Evolutionary conservation across 2,888 invertebrate species (phyloP), one percentile per base, ranked within the genome.

Genomic region (Amphipyra tragopoginis): DNA sequence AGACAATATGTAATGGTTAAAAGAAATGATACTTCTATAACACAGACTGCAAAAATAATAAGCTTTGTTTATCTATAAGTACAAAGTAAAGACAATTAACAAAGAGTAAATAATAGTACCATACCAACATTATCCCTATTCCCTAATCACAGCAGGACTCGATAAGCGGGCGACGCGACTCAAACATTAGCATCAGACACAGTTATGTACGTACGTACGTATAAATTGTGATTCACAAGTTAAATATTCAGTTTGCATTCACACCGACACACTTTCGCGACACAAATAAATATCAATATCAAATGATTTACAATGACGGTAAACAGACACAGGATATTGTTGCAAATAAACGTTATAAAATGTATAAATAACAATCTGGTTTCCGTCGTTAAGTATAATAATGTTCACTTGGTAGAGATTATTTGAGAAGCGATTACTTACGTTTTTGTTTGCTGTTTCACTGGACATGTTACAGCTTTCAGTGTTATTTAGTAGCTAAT

Each of bases 381-480:
- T 40, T 40, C 7, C 36, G 47, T 59, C 13, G 14, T 21, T 14
- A 45, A 40, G 14, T 40, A n/a, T 13, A 21, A 11, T 34, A 53
- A 29, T 26, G 26, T 21, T 21, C 11, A 26, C 36, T 43, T 61
- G 5, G 7, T 34, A n/a, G 7, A 26, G 9, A 10, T 38, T 15
- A 2, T 51, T 34, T 13, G 26, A 34, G 40, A 45, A 43, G 2
- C 4, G 11, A 33, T 42, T 76, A 92, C 96, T 95, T 93, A 96
- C 96, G 77, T 96, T 96, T 92, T 96, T 88, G 71, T 86, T 93
- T 56, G 95, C 88, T 34, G 95, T 95, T 85, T 96, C 96, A 85
- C 92, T 96, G 26, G 96, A 96, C 96, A 96, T 96, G 81, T 85
- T 90, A 60, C 53, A 36, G 40, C 4, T 60, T 49, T 42, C 29